These are phyloP conservation scores for Trichogramma dendrolimi DNA, from an alignment of 2,888 invertebrate genomes.

Conservation along the genomic window DNA sequence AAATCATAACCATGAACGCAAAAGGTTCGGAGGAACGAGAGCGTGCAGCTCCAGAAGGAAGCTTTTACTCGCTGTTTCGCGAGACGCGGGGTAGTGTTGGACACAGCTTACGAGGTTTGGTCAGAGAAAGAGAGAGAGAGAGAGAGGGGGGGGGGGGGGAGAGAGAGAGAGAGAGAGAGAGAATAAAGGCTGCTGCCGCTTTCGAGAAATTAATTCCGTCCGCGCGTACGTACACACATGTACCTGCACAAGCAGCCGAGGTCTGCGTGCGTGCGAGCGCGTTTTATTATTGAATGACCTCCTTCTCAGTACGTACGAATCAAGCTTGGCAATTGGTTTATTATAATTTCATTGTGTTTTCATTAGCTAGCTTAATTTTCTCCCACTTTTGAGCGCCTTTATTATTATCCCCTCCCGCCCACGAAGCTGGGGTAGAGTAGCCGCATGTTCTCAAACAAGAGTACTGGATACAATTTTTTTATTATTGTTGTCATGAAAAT, in stretches of 20 bases:
- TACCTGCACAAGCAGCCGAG: neutral
- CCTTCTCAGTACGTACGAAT: slow-evolving; percentile 44
- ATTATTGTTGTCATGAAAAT: too few species aligned
- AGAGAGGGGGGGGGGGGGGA: neutral
- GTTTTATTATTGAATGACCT: slow-evolving; percentile 51
- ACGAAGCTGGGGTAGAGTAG: too few species aligned
- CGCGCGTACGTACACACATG: slow-evolving; percentile 22
- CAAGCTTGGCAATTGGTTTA: slow-evolving; percentile 50
- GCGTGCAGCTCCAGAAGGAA: too few species aligned
- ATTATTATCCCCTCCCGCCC: too few species aligned
- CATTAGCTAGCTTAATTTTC: slow-evolving; percentile 48
- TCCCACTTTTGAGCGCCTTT: neutral
- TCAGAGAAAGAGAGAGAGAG: too few species aligned
- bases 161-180: slow-evolving; percentile 39
- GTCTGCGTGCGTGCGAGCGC: slow-evolving; percentile 29
- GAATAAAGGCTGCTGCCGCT: slow-evolving; percentile 42
- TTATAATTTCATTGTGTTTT: slow-evolving; percentile 52
- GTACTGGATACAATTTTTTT: too few species aligned
- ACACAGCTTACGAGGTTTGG: too few species aligned
- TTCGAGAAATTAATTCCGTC: slow-evolving; percentile 50
- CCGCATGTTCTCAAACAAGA: too few species aligned
- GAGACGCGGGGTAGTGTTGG: too few species aligned
- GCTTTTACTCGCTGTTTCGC: too few species aligned
- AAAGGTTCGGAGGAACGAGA: too few species aligned
- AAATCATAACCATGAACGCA: neutral